These are phyloP conservation scores for Episyrphus balteatus DNA, from an alignment of 1,140 invertebrate species.

Conservation along the genomic window DNA sequence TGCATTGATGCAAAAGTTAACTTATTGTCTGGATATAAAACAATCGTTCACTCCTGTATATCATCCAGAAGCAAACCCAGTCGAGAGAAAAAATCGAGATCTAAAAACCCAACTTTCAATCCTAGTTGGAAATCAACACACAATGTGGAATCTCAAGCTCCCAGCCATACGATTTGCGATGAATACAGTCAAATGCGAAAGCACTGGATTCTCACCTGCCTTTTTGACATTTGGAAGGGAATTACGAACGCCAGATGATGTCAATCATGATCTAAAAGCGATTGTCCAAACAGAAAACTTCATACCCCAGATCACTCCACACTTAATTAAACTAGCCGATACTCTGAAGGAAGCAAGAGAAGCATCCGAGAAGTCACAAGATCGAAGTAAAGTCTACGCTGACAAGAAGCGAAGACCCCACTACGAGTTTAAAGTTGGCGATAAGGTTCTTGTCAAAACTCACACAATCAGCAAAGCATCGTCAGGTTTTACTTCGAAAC, in stretches of 20 bases:
- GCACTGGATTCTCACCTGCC: constrained; percentile 34
- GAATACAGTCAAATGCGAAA: constrained; percentile 29
- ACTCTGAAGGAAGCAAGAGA: background rate
- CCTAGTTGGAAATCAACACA: constrained; percentile 25
- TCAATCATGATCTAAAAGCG: constrained; percentile 12
- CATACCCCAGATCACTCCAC: constrained; percentile 22
- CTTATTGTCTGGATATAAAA: constrained; percentile 13
- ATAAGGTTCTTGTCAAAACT: no score
- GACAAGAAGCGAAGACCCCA: no score
- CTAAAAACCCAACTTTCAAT: constrained; percentile 30
- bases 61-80: constrained; percentile 31
- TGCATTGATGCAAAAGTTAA: constrained; percentile 7
- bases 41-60: constrained; percentile 26
- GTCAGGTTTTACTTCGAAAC: no score
- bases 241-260: no score
- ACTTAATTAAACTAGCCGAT: constrained; percentile 10
- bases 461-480: no score
- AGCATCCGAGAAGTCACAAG: no score
- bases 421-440: no score
- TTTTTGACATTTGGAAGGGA: no score
- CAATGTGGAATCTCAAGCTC: constrained; percentile 26
- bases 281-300: constrained; percentile 23
- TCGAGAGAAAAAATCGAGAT: constrained; percentile 28
- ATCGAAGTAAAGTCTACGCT: no score
- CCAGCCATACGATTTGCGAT: constrained; percentile 32